Base-by-base conservation (phyloP, 2,797 vertebrate species). In the Aphelocoma californica region DNA sequence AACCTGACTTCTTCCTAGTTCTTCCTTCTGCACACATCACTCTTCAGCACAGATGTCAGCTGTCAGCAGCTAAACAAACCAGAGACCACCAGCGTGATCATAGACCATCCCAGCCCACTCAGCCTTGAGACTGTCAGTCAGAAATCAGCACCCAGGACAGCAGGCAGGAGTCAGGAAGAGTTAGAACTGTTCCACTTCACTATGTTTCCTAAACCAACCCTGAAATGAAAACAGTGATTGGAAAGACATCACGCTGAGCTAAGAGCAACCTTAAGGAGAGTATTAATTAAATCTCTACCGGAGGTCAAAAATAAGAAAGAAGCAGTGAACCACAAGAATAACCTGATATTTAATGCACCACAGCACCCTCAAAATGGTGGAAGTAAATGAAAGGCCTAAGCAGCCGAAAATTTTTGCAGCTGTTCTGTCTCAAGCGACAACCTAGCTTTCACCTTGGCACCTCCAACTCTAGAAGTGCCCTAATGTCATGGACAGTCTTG, bases 221-320 rank as follows among this genome's bases (percentile, higher is more conserved):
- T 79, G 75, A 95, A 96, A 95, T 53, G 38, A 62, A 94, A 90
- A 56, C 61, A 79, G 32, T 8, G 53, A 94, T n/a, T 93, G 85
- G 31, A 84, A 90, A 81, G 57, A 57, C 64, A 81, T 44, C 69
- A 73, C 77, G 45, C 74, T 38, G 53, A 89, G 80, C 45, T 72
- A 85, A 50, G 48, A 79, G 69, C 54, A 93, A 70, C 58, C 58
- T 67, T 66, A 92, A 89, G 38, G 58, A 95, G 56, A 61, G 40
- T 47, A 72, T 67, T 94, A 92, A 97, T 95, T 95, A 93, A 91
- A 80, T 56, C 60, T 61, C 83, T 77, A 71, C 34, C 3, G 0
- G 51, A 91, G 85, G 64, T 93, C 44, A 88, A 81, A 94, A 91
- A 88, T 54, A 86, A 91, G 84, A 83, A 96, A 81, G 70, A 45